These are phyloP conservation scores for Patella depressa DNA, from an alignment of 2,888 invertebrate genomes.

Conservation along the genomic window DNA sequence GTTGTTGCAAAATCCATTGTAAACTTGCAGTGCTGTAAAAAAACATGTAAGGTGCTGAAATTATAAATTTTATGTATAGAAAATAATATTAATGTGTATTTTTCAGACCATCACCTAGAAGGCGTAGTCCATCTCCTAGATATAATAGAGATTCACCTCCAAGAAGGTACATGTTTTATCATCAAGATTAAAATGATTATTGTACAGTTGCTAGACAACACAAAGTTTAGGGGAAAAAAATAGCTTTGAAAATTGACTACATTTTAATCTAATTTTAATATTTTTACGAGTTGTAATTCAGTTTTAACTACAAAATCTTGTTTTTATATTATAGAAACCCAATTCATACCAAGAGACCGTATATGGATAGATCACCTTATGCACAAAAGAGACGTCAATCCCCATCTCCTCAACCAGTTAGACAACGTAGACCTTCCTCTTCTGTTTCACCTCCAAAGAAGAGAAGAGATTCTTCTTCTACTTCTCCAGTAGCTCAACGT, in stretches of 20 bases:
- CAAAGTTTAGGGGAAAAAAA: background rate
- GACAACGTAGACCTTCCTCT: constrained; percentile 15
- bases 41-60: too few relatives aligned
- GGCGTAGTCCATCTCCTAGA: constrained; percentile 6
- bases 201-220: background rate
- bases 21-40: too few relatives aligned
- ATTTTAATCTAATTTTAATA: too few relatives aligned
- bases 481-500: constrained; percentile 19
- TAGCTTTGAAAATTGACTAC: too few relatives aligned
- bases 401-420: constrained; percentile 13
- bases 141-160: constrained; percentile 9
- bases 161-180: constrained; percentile 11
- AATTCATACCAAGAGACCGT: constrained; percentile 28
- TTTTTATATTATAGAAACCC: constrained; percentile 18
- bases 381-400: constrained; percentile 15
- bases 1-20: too few relatives aligned
- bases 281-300: too few relatives aligned
- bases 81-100: background rate
- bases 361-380: background rate
- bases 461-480: constrained; percentile 17
- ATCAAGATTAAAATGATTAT: too few relatives aligned
- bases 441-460: constrained; percentile 22
- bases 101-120: constrained; percentile 16
- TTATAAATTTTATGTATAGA: too few relatives aligned
- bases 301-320: background rate